Evolutionary conservation across 2,888 invertebrate species (phyloP), one percentile per base, ranked within the genome.

Genomic region (Tanytarsus gracilentus): DNA sequence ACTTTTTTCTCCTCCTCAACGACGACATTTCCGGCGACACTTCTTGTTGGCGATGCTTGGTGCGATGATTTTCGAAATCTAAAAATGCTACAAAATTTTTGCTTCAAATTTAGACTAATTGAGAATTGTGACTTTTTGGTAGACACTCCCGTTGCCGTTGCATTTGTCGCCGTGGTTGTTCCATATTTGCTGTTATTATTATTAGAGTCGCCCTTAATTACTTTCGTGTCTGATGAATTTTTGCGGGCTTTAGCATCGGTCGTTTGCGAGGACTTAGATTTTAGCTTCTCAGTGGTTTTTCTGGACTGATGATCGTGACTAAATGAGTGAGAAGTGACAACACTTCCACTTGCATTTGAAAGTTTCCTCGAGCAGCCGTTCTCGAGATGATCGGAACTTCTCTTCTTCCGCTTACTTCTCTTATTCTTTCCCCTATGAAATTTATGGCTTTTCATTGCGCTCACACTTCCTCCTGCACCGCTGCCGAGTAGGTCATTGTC

Each of bases 31-130:
- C 16, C 16, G 5, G 4, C 36, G 29, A 52, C 55, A 2, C 33
- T 27, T 55, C 26, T 39, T 5, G 58, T 21, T 40, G 48, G 26
- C 25, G 50, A 48, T 11, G 25, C 23, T 8, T 36, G 36, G 11
- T 58, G 48, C 68, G 72, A n/a, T 50, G 77, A 72, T 64, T 78
- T 76, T 62, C 79, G 77, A 68, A 88, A 86, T 66, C 86, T 81
- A 72, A 90, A 90, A 71, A 90, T 82, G 74, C 87, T 89, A 72
- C 89, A 90, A 68, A 91, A 80, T 51, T 88, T 88, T 70, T 89
- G 88, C 72, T 89, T 90, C 62, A 90, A 78, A 72, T 84, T 85
- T 61, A 84, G 77, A 67, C 74, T 76, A 39, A 76, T 71, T 4
- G 88, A 85, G 69, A 88, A 81, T 66, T 86, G 79, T 11, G 84